Evolutionary conservation across 53 echinoderm and acorn worm species (phyloP).

Genomic region (Patiria pectinifera): DNA sequence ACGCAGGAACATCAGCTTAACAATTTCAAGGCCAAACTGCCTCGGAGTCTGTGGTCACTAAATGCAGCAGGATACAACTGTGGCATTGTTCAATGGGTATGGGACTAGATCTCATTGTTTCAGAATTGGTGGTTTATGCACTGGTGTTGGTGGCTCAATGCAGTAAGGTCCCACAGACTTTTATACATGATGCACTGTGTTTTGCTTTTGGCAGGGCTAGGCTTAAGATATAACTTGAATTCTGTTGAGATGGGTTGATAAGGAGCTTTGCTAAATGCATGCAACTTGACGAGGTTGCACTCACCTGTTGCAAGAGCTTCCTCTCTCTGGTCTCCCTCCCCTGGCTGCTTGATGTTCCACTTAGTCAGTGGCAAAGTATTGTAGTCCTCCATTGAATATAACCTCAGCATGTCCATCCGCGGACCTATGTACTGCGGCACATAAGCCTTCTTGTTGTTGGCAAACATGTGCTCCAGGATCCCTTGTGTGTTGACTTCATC

Average conservation of each 20-base stretch:
- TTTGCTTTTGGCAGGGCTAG: too few relatives aligned
- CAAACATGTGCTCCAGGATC: slow-evolving; percentile 83
- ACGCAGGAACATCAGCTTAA: too few relatives aligned
- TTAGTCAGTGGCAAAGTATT: slow-evolving; percentile 86
- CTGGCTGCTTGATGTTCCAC: slow-evolving; percentile 99
- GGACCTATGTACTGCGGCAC: slow-evolving; percentile 98
- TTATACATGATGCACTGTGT: too few relatives aligned
- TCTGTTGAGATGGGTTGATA: not conserved
- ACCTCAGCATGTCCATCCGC: slow-evolving; percentile 91
- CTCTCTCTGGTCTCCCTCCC: slow-evolving; percentile 86
- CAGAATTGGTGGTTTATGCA: too few relatives aligned
- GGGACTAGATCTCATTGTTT: too few relatives aligned
- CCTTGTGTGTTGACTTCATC: slow-evolving; percentile 87
- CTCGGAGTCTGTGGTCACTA: too few relatives aligned
- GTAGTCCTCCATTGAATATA: slow-evolving; percentile 95
- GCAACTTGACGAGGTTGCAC: not conserved
- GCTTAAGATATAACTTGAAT: not conserved
- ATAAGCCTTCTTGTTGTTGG: slow-evolving; percentile 80
- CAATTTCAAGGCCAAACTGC: too few relatives aligned
- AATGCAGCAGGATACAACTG: too few relatives aligned
- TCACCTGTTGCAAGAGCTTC: slow-evolving; percentile 90
- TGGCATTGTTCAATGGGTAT: too few relatives aligned
- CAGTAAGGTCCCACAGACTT: too few relatives aligned
- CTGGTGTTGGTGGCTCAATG: too few relatives aligned
- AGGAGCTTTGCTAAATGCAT: not conserved